Base-by-base conservation (phyloP, 2,113 vertebrate genomes). In the Otus sunia region DNA sequence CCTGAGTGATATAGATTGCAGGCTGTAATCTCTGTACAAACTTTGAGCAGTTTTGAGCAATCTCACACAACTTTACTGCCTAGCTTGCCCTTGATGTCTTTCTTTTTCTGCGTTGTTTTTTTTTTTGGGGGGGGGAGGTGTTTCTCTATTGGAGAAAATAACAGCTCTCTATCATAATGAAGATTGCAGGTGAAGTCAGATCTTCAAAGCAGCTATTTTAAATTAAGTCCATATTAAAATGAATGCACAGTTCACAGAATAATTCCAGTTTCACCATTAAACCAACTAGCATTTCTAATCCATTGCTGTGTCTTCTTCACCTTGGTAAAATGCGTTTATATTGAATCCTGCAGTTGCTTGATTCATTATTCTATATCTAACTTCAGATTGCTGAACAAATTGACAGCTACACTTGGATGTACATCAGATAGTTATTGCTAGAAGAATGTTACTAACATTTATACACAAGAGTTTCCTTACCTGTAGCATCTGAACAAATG, bases 121-220 rank as follows among this genome's bases (percentile, higher is more conserved):
- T 58, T 50, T 6, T 34, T 52, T 23, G 2, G 3, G 3, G 4
- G 39, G 8, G 20, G 10, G 13, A 20, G 47, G 22, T 1, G 2
- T 11, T n/a, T 67, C 30, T 60, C 45, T 77, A 30, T 14, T 47
- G 37, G 34, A 78, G 37, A 71, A 88, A 71, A 27, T 78, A 60
- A 37, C 27, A 60, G 15, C 20, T 49, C 11, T 66, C 41, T 49
- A 6, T 50, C 36, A 43, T 60, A 36, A 52, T 43, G 26, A 59
- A 86, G 62, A 43, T 11, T 58, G 25, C 36, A 53, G 17, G 21
- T 60, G 55, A 77, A 69, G 49, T 23, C 47, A 47, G 56, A 78
- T 6, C 18, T 71, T 71, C 39, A 53, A 53, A 78, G 11, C 6
- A 34, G 12, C 5, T 55, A 18, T 39, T 68, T 77, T 43, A 43